Conservation (phyloP, 1,140 invertebrate genomes). For the Pseudomyrmex concolor region DNA sequence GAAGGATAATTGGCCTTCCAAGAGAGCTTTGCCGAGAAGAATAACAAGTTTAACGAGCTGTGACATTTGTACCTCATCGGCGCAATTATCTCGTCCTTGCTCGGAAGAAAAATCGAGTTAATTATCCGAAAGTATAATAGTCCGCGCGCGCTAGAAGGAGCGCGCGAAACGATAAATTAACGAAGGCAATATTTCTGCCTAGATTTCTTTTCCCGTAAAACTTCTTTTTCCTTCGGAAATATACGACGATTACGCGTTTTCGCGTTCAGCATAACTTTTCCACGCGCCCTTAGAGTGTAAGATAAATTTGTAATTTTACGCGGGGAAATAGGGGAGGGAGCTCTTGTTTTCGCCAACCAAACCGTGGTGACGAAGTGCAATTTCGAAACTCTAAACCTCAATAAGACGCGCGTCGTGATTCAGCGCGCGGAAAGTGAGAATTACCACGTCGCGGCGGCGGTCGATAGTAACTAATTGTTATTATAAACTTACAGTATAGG, state of each 20-base stretch:
- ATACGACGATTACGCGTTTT: constrained; percentile 55
- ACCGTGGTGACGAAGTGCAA: constrained; percentile 30
- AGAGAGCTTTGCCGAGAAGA: constrained; percentile 56
- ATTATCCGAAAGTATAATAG: constrained; percentile 76
- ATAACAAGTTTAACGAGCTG: constrained; percentile 75
- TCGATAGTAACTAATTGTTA: constrained; percentile 85
- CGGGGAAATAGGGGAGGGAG: not conserved
- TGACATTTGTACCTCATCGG: constrained; percentile 74
- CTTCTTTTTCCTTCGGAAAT: constrained; percentile 43
- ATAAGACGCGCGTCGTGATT: constrained; percentile 65
- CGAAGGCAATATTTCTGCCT: constrained; percentile 72
- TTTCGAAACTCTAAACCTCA: constrained; percentile 42
- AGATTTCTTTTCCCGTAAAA: constrained; percentile 54
- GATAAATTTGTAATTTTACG: constrained; percentile 60
- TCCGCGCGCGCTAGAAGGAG: constrained; percentile 30
- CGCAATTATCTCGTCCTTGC: constrained; percentile 71
- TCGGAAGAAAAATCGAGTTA: constrained; percentile 76
- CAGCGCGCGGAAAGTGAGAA: constrained; percentile 79
- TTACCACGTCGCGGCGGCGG: constrained; percentile 78
- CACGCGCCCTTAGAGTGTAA: constrained; percentile 10
- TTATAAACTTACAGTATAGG: constrained; percentile 85
- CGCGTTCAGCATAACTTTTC: constrained; percentile 15
- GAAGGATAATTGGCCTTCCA: constrained; percentile 66
- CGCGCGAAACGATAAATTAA: constrained; percentile 71
- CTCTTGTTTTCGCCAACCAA: constrained; percentile 48